Percentiles rank a stretch among this genome's conserved stretches.
These are phyloP conservation scores for Morone chrysops DNA, from an alignment of 2,113 vertebrate species.

Conservation along the genomic window DNA sequence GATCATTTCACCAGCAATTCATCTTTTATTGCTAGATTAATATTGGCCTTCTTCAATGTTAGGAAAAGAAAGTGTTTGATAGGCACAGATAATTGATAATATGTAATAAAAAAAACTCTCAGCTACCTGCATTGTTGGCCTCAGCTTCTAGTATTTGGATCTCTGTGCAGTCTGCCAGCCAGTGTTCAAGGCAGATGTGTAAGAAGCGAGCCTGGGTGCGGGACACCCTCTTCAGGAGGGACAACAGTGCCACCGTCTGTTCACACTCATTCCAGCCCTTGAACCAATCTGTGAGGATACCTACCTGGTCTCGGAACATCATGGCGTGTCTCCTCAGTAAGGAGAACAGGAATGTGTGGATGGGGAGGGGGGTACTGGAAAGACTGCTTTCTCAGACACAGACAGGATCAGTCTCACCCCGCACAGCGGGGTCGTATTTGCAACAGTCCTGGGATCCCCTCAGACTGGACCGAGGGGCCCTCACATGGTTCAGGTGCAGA, in stretches of 20 bases:
- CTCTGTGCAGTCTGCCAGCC: conserved; percentile 93
- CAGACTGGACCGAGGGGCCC: conserved; percentile 78
- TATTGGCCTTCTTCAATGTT: neutral
- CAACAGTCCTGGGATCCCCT: conserved; percentile 82
- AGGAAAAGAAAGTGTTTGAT: neutral
- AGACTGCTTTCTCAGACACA: conserved; percentile 65
- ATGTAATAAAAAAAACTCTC: neutral
- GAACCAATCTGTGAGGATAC: conserved; percentile 96
- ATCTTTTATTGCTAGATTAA: conserved; percentile 6
- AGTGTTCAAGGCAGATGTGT: conserved; percentile 97
- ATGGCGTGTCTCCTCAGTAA: conserved; percentile 86
- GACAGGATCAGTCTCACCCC: conserved; percentile 72
- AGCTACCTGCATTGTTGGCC: conserved; percentile 94
- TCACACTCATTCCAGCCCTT: conserved; percentile 98
- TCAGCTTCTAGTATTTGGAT: conserved; percentile 95
- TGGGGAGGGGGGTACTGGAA: conserved; percentile 43
- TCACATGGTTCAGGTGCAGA: conserved; percentile 85
- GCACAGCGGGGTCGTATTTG: conserved; percentile 75
- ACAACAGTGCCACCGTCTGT: conserved; percentile 95
- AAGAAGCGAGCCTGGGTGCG: conserved; percentile 96
- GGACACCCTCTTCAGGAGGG: conserved; percentile 93
- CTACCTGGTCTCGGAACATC: conserved; percentile 99
- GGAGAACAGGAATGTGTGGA: conserved; percentile 67
- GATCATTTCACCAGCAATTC: conserved; percentile 6
- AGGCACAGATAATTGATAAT: neutral